Evolutionary conservation across 1,140 invertebrate genomes (phyloP).

Genomic region (Ephestia elutella): DNA sequence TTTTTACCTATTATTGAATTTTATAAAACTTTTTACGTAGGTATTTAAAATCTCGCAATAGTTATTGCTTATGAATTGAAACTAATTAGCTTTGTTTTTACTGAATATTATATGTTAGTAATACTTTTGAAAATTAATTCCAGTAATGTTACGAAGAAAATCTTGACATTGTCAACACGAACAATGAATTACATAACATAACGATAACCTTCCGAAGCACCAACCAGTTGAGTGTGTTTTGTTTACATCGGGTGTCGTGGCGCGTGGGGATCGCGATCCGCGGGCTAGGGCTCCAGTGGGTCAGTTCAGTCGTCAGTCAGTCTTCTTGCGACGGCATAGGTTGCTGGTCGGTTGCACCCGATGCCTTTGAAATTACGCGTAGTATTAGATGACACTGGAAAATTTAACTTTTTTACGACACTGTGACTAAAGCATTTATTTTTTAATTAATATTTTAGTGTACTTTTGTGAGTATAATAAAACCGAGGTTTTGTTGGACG

Average conservation of each 20-base stretch:
- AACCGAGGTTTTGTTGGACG: neutral
- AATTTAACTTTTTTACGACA: neutral
- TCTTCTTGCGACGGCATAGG: too few relatives aligned
- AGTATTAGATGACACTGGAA: too few relatives aligned
- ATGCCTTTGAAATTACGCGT: too few relatives aligned
- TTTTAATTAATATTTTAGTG: neutral
- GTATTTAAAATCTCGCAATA: neutral
- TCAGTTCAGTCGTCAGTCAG: neutral
- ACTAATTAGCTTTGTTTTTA: too few relatives aligned
- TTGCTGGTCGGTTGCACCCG: too few relatives aligned
- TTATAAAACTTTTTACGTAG: too few relatives aligned
- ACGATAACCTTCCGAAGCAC: slow-evolving; percentile 16
- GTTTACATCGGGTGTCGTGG: neutral
- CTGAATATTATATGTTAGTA: too few relatives aligned
- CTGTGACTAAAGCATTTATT: neutral
- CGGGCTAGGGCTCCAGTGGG: neutral
- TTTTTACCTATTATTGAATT: too few relatives aligned
- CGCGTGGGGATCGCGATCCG: neutral
- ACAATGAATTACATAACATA: slow-evolving; percentile 4
- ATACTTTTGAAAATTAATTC: too few relatives aligned
- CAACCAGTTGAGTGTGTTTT: slow-evolving; percentile 9
- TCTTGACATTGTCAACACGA: slow-evolving; percentile 2
- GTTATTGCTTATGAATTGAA: too few relatives aligned
- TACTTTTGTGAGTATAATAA: neutral
- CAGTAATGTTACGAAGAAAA: neutral